Evolutionary conservation across 2,888 invertebrate species (phyloP).

Genomic region (Anoplius nigerrimus): DNA sequence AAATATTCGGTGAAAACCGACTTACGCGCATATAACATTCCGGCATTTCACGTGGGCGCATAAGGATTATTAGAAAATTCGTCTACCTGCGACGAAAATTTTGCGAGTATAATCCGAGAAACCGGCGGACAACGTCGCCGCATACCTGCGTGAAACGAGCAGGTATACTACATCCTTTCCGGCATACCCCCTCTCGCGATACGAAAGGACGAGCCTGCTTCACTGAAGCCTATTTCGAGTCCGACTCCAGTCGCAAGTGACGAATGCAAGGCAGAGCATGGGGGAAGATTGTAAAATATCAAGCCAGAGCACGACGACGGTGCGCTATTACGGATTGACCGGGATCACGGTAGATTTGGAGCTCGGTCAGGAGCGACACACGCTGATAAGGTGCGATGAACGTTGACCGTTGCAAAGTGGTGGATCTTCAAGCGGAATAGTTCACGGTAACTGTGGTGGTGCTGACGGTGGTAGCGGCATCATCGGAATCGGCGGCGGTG

Average conservation of each 20-base stretch:
- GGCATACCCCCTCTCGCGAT: conserved; percentile 38
- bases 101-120: not conserved
- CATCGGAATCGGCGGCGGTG: conserved; percentile 9
- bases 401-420: too few relatives aligned
- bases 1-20: too few relatives aligned
- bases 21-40: too few relatives aligned
- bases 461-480: not conserved
- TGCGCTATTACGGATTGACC: too few relatives aligned
- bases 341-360: too few relatives aligned
- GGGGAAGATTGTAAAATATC: conserved; percentile 8
- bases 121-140: not conserved
- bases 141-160: conserved; percentile 23
- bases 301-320: too few relatives aligned
- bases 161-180: conserved; percentile 40
- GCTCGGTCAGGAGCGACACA: too few relatives aligned
- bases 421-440: too few relatives aligned
- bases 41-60: too few relatives aligned
- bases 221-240: conserved; percentile 40
- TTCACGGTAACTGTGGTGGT: too few relatives aligned
- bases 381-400: too few relatives aligned
- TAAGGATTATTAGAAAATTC: too few relatives aligned
- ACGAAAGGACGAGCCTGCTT: conserved; percentile 36
- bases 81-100: not conserved
- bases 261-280: conserved; percentile 32
- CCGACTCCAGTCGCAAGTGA: conserved; percentile 27